phyloP scores from a whole-genome alignment of 2,888 invertebrate species.

The Drosophila borealis region DNA sequence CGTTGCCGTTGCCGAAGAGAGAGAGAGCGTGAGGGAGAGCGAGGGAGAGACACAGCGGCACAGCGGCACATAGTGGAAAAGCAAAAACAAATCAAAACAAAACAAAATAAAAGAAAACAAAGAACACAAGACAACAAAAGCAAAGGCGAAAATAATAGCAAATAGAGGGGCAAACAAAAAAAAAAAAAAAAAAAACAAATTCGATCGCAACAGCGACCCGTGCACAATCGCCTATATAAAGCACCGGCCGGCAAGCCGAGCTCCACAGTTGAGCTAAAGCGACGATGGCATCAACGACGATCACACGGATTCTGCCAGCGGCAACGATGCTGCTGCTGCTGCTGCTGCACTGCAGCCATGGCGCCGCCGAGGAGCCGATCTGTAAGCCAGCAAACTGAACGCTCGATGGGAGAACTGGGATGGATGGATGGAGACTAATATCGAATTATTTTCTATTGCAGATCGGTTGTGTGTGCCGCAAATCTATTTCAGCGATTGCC shows the following conservation, averaged over 20 bases:
- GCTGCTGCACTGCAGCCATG: constrained; percentile 24
- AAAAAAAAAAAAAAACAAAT: constrained; percentile 15
- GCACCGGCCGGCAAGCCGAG: constrained; percentile 59
- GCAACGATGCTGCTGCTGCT: constrained; percentile 29
- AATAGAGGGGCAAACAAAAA: constrained; percentile 18
- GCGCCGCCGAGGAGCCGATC: constrained; percentile 69
- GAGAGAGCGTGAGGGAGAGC: neutral
- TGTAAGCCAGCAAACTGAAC: constrained; percentile 42
- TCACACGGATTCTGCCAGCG: constrained; percentile 38
- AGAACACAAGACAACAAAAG: constrained; percentile 9
- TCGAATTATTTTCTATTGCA: constrained; percentile 73
- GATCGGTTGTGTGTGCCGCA: constrained; percentile 92
- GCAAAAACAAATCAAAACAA: neutral
- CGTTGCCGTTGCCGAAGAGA: constrained; percentile 8
- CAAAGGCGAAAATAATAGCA: constrained; percentile 28
- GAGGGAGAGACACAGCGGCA: too few relatives aligned
- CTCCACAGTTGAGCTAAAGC: constrained; percentile 65
- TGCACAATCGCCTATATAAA: constrained; percentile 58
- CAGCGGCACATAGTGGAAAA: neutral
- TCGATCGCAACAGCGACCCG: constrained; percentile 15
- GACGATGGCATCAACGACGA: constrained; percentile 34
- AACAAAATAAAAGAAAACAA: constrained; percentile 1
- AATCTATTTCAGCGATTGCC: constrained; percentile 87
- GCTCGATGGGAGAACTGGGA: too few relatives aligned
- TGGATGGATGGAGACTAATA: neutral